Base-by-base conservation (phyloP, 2,113 vertebrate species). In the Phylloscopus whistleri region DNA sequence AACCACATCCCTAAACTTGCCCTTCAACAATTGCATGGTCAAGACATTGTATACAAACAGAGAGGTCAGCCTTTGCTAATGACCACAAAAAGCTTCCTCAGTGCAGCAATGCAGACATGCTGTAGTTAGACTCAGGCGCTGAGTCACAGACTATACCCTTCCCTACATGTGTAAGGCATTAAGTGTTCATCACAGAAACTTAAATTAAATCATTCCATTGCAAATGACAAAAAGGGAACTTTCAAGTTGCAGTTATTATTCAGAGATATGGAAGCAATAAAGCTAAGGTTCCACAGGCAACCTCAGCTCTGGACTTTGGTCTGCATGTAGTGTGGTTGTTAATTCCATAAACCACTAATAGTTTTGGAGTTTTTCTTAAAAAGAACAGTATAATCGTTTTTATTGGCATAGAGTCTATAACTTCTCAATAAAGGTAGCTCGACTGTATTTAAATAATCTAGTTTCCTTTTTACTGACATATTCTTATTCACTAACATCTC, bases 261-360 rank as follows among this genome's bases (percentile, higher is more conserved):
- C 85, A 84, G 43, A 67, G 94, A 91, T 90, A 82, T 89, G 96
- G 96, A 97, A 94, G 76, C 74, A 85, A 95, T 96, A 93, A 94
- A 95, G 85, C 92, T 90, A 82, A 94, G 64, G 72, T 86, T 95
- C 75, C 80, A 85, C 83, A 92, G 16, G 43, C 64, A 76, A 28
- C 43, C 60, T 63, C 68, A 72, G 33, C 44, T 76, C 81, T 60
- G 53, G 49, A 46, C 88, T 64, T 95, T 82, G 27, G 82, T 75
- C 77, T 83, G 31, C 41, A n/a, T 41, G 37, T 35, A 73, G 27
- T 20, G 58, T 33, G 67, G 59, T 41, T 49, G 73, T 52, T 93
- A 92, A 82, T 96, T 90, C 59, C 46, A 49, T 48, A 80, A 88
- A 41, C 22, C 56, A 52, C n/a, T 92, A 90, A 87, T 62, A 37